Evolutionary conservation across 2,113 vertebrate genomes (phyloP).

Genomic region (Triplophysa siluroides): DNA sequence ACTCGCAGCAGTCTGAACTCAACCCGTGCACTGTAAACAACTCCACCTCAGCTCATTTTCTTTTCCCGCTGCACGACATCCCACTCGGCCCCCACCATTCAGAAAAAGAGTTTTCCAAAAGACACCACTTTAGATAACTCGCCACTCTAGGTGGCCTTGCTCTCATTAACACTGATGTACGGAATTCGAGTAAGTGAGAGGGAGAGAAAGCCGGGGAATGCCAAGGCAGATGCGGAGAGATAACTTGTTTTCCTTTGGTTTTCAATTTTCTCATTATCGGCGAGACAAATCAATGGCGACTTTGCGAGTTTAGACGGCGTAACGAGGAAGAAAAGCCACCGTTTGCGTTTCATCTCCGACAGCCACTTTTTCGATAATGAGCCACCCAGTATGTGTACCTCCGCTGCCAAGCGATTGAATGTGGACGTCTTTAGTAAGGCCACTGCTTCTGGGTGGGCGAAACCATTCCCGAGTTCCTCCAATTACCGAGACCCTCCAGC

Average conservation of each 20-base stretch:
- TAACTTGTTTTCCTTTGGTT: conserved; percentile 35
- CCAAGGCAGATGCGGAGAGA: not conserved
- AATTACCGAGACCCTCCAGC: conserved; percentile 60
- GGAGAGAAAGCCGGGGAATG: not conserved
- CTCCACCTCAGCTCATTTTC: conserved; percentile 15
- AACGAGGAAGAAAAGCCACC: conserved; percentile 45
- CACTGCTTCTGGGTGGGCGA: conserved; percentile 47
- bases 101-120: conserved; percentile 4
- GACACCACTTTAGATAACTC: conserved; percentile 11
- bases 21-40: conserved; percentile 24
- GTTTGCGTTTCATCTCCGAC: conserved; percentile 9
- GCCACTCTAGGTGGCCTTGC: conserved; percentile 18
- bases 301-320: conserved; percentile 36
- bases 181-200: not conserved
- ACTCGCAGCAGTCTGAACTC: conserved; percentile 5
- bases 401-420: conserved; percentile 42
- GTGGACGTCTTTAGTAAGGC: conserved; percentile 54
- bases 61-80: not conserved
- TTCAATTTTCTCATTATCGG: conserved; percentile 49
- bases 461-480: conserved; percentile 51
- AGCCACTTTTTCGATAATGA: conserved; percentile 56
- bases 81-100: not conserved
- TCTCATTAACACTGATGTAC: conserved; percentile 41
- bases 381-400: conserved; percentile 42
- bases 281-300: conserved; percentile 30